Percentiles rank a stretch among this genome's conserved stretches.
Evolutionary conservation across 2,888 invertebrate species (phyloP).

Genomic region (Hetaerina titia): DNA sequence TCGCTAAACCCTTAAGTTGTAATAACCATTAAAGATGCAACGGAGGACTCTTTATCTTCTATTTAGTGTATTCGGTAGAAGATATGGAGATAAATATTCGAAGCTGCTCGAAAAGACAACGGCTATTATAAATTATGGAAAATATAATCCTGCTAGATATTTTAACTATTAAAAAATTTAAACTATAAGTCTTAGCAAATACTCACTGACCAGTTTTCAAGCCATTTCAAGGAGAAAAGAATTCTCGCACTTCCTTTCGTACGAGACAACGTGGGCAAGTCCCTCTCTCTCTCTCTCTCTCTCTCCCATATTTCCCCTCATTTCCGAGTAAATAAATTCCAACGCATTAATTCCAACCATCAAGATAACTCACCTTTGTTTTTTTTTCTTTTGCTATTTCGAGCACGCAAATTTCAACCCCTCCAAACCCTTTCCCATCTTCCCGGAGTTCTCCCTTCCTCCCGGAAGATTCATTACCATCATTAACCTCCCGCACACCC

Average conservation of each 20-base stretch:
- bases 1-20: no score
- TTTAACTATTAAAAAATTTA: no score
- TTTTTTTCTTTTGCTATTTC: slow-evolving; percentile 54
- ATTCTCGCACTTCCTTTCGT: not conserved
- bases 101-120: no score
- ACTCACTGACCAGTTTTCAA: not conserved
- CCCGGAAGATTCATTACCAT: slow-evolving; percentile 61
- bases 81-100: no score
- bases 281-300: not conserved
- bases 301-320: slow-evolving; percentile 30
- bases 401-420: slow-evolving; percentile 47
- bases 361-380: slow-evolving; percentile 29
- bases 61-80: no score
- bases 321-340: slow-evolving; percentile 44
- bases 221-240: not conserved
- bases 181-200: no score
- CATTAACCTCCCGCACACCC: slow-evolving; percentile 54
- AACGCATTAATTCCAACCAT: slow-evolving; percentile 46
- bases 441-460: not conserved
- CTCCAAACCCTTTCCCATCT: not conserved
- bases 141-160: no score
- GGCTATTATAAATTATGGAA: no score
- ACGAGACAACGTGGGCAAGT: not conserved
- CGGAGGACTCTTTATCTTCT: no score
- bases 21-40: no score